These are phyloP conservation scores for Mallotus villosus DNA, from an alignment of 2,797 vertebrate genomes.

Conservation along the genomic window DNA sequence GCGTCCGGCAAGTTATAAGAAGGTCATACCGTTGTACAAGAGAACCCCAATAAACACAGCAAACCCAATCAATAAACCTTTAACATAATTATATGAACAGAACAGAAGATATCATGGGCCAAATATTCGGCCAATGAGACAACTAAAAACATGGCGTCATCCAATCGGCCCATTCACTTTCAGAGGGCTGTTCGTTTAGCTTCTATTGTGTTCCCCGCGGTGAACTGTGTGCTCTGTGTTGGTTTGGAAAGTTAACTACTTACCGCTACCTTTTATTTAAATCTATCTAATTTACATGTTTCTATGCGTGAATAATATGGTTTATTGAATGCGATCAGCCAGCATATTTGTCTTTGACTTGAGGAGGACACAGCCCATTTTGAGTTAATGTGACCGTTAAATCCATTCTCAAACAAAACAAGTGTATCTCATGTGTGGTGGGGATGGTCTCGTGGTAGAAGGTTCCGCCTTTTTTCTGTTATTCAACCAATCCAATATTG, in stretches of 20 bases:
- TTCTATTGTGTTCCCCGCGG: not conserved
- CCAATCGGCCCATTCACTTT: slow-evolving; percentile 51
- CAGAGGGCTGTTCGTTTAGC: slow-evolving; percentile 2
- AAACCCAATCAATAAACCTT: not conserved
- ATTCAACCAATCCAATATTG: slow-evolving; percentile 54
- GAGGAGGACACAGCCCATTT: not conserved
- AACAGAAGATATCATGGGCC: slow-evolving; percentile 18
- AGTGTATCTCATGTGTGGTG: slow-evolving; percentile 30
- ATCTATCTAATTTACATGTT: too few relatives aligned
- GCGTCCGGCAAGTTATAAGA: not conserved
- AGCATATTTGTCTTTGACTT: not conserved
- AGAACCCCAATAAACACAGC: too few relatives aligned
- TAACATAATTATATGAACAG: not conserved
- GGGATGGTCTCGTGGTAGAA: slow-evolving; percentile 1
- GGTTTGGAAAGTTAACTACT: not conserved
- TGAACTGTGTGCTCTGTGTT: not conserved
- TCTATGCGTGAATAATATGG: too few relatives aligned
- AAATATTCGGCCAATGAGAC: slow-evolving; percentile 58
- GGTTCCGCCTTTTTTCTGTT: slow-evolving; percentile 40
- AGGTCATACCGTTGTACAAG: not conserved
- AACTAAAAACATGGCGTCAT: slow-evolving; percentile 41
- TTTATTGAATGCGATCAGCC: not conserved
- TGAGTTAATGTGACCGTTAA: not conserved
- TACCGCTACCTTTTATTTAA: too few relatives aligned
- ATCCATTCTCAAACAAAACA: not conserved